Percentiles rank a stretch among this genome's conserved stretches.
phyloP scores from a whole-genome alignment of 2,113 vertebrate species.

The Corapipo altera region DNA sequence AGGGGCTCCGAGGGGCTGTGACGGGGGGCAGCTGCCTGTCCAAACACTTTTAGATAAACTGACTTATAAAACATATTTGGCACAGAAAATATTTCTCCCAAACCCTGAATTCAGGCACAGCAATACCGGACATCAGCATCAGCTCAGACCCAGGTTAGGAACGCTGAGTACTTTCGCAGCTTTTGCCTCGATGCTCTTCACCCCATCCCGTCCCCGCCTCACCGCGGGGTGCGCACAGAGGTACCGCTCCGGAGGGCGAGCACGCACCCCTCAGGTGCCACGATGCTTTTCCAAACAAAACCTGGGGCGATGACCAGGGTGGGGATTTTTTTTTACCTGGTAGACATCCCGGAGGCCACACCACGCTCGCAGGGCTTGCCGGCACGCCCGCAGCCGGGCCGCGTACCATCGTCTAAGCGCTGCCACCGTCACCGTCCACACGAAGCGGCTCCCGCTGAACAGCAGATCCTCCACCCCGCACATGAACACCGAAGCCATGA shows the following conservation, averaged over 20 bases:
- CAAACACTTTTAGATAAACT: background rate
- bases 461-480: conserved; percentile 89
- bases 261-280: fast-evolving
- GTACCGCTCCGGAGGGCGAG: background rate
- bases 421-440: conserved; percentile 86
- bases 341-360: conserved; percentile 87
- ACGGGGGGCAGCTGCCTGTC: background rate
- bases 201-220: fast-evolving
- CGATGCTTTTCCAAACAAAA: background rate
- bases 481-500: conserved; percentile 85
- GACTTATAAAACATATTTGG: background rate
- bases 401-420: conserved; percentile 87
- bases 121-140: too few relatives aligned
- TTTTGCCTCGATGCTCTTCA: background rate
- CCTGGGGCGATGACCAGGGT: fast-evolving
- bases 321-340: conserved; percentile 80
- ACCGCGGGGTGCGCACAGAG: fast-evolving
- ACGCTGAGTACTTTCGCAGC: background rate
- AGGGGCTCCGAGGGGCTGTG: background rate
- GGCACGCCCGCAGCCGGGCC: conserved; percentile 83
- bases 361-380: conserved; percentile 85
- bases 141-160: too few relatives aligned
- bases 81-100: background rate
- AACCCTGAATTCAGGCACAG: background rate
- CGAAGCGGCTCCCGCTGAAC: conserved; percentile 83